Evolutionary conservation across 2,113 vertebrate genomes (phyloP).

Genomic region (Erythrocercus mccallii): DNA sequence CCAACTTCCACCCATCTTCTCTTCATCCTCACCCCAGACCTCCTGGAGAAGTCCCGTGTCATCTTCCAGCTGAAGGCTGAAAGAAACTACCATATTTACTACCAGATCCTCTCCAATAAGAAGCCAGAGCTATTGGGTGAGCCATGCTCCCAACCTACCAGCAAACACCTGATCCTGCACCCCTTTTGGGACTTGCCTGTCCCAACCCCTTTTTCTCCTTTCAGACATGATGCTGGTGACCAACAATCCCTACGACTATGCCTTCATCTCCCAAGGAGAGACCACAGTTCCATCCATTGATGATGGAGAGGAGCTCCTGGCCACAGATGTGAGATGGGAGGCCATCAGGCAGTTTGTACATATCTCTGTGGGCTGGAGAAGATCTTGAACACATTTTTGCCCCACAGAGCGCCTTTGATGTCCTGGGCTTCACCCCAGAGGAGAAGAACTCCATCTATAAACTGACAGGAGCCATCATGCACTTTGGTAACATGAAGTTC

Average conservation of each 20-base stretch:
- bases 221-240: slow-evolving; percentile 86
- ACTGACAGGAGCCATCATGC: slow-evolving; percentile 79
- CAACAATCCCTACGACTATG: slow-evolving; percentile 92
- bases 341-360: background rate
- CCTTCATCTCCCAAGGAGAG: slow-evolving; percentile 92
- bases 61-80: slow-evolving; percentile 94
- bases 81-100: slow-evolving; percentile 94
- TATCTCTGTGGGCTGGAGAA: background rate
- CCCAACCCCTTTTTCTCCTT: background rate
- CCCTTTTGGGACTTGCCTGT: background rate
- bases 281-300: slow-evolving; percentile 90
- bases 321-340: slow-evolving; percentile 6
- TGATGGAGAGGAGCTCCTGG: slow-evolving; percentile 86
- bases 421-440: slow-evolving; percentile 76
- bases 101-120: slow-evolving; percentile 94
- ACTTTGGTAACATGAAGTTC: slow-evolving; percentile 82
- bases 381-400: background rate
- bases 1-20: background rate
- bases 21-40: slow-evolving; percentile 66
- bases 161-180: fast-evolving
- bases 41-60: slow-evolving; percentile 90
- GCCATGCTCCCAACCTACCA: background rate
- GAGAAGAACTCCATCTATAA: slow-evolving; percentile 78
- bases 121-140: slow-evolving; percentile 91
- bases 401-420: slow-evolving; percentile 69